Percentiles rank a stretch among this genome's conserved stretches.
Evolutionary conservation across 2,888 invertebrate genomes (phyloP).

Genomic region (Lasioglossum leucozonium): DNA sequence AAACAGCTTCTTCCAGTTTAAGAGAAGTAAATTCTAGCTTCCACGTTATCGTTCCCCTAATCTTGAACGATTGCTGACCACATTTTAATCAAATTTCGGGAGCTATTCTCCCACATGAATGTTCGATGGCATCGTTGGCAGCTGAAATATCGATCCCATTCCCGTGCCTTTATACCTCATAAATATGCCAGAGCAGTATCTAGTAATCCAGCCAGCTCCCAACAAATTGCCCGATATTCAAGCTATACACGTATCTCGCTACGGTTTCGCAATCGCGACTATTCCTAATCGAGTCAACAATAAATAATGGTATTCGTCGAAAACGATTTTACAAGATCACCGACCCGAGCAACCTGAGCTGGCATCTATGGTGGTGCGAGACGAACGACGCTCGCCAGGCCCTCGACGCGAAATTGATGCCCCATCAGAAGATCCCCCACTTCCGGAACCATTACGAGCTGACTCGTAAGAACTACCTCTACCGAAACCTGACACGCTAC

Average conservation of each 20-base stretch:
- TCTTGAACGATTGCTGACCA: neutral
- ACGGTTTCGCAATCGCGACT: neutral
- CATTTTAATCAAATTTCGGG: neutral
- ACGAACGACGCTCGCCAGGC: conserved; percentile 85
- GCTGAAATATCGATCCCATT: conserved; percentile 1
- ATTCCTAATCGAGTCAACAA: neutral
- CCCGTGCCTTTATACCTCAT: conserved; percentile 7
- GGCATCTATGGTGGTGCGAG: conserved; percentile 88
- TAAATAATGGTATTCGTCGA: neutral
- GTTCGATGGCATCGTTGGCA: conserved; percentile 1
- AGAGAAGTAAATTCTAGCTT: neutral
- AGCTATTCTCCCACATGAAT: neutral
- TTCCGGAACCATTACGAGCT: conserved; percentile 88
- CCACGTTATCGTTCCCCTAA: neutral
- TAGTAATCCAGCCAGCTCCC: neutral
- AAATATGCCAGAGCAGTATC: neutral
- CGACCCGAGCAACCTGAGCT: conserved; percentile 80
- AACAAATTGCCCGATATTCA: neutral
- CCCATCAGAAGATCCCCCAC: conserved; percentile 86
- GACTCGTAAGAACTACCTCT: conserved; percentile 87
- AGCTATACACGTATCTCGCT: neutral
- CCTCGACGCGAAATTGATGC: conserved; percentile 71
- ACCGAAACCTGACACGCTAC: conserved; percentile 86
- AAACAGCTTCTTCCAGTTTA: neutral
- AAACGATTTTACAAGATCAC: conserved; percentile 69